Evolutionary conservation across 2,113 vertebrate genomes (phyloP).

Genomic region (Pluvialis apricaria): DNA sequence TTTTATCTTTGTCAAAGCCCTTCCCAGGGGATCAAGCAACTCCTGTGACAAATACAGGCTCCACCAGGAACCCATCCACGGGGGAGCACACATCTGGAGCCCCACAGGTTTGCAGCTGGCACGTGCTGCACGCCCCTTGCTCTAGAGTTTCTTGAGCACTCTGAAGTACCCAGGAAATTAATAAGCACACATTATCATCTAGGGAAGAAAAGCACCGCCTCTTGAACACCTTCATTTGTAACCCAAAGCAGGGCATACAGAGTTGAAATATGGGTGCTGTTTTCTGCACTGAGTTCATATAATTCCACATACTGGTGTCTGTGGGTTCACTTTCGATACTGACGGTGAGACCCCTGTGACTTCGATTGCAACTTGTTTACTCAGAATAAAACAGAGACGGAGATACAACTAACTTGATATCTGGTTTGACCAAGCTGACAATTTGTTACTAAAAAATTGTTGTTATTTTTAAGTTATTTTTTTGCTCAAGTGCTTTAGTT

Average conservation of each 20-base stretch:
- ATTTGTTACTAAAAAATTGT: not conserved
- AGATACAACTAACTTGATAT: not conserved
- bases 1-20: not conserved
- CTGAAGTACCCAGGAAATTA: not conserved
- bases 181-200: not conserved
- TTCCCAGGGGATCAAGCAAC: not conserved
- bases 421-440: not conserved
- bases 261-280: not conserved
- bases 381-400: not conserved
- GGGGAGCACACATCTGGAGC: not conserved
- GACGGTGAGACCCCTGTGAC: too few species aligned
- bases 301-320: not conserved
- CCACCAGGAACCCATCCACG: not conserved
- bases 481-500: not conserved
- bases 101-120: not conserved
- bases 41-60: not conserved
- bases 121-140: rapidly evolving
- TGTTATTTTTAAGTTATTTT: not conserved
- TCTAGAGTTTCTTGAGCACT: too few species aligned
- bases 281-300: rapidly evolving
- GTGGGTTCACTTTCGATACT: not conserved
- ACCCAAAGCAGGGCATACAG: rapidly evolving
- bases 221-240: not conserved
- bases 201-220: not conserved
- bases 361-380: not conserved